Conservation (phyloP, 1,140 invertebrate species). For the Leptopilina clavipes region DNA sequence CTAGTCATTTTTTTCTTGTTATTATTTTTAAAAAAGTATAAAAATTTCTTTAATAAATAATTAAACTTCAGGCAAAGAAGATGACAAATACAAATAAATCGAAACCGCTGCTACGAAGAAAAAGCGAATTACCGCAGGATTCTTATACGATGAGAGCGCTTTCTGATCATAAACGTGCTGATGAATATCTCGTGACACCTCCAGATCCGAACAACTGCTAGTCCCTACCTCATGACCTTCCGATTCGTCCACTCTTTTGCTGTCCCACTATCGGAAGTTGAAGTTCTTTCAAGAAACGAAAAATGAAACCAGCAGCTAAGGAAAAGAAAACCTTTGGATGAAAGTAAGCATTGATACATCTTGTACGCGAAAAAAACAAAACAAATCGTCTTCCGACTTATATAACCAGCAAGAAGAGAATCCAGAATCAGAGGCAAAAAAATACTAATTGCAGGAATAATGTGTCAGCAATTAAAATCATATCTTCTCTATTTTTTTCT, state of each 20-base stretch:
- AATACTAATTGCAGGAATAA: neutral
- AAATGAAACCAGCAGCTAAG: neutral
- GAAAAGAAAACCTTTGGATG: neutral
- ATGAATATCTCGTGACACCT: constrained; percentile 89
- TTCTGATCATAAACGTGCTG: constrained; percentile 92
- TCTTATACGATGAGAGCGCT: constrained; percentile 91
- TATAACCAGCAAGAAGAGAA: constrained; percentile 2
- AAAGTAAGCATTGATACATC: neutral
- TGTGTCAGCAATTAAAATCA: constrained; percentile 9
- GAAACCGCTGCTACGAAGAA: constrained; percentile 92
- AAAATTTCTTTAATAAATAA: neutral
- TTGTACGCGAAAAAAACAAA: neutral
- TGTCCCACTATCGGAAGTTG: constrained; percentile 69
- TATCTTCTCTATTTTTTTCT: neutral
- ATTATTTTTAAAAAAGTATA: neutral
- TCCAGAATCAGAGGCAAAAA: constrained; percentile 8
- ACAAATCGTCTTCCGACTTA: constrained; percentile 27
- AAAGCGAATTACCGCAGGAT: constrained; percentile 96
- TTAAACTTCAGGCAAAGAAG: constrained; percentile 68
- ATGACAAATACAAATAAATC: constrained; percentile 80
- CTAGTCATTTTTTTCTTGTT: too few species aligned
- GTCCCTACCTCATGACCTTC: constrained; percentile 74
- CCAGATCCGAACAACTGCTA: constrained; percentile 91
- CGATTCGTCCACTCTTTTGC: constrained; percentile 70
- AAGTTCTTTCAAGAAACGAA: constrained; percentile 55